These are phyloP conservation scores for Mesitornis unicolor DNA, from an alignment of 2,113 vertebrate species.

Conservation along the genomic window DNA sequence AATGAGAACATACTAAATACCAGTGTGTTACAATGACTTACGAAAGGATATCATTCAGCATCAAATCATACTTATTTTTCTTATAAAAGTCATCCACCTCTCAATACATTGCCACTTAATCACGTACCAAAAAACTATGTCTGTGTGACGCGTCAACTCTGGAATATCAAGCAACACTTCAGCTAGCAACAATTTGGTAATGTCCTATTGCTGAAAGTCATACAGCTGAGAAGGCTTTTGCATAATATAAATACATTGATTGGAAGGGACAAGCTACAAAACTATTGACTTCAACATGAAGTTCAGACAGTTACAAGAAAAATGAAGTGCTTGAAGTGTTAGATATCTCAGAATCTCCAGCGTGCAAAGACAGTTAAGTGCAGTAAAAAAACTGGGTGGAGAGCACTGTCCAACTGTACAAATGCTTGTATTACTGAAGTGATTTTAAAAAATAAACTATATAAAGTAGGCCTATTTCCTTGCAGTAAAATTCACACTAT, in stretches of 20 bases:
- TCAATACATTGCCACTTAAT: background rate
- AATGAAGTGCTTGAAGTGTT: background rate
- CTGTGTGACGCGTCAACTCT: background rate
- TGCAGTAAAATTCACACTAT: background rate
- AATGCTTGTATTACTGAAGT: background rate
- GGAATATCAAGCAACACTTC: background rate
- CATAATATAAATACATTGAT: background rate
- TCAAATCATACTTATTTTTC: background rate
- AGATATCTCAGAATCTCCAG: background rate
- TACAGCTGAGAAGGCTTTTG: background rate
- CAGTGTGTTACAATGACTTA: background rate
- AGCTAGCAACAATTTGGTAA: background rate
- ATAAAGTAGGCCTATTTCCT: background rate
- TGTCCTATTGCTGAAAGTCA: background rate
- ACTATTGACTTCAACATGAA: background rate
- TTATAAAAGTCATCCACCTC: background rate
- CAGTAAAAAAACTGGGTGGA: background rate
- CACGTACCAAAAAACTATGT: background rate
- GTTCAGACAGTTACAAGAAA: background rate
- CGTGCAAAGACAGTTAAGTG: background rate
- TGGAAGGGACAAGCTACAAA: background rate
- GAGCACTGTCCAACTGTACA: background rate
- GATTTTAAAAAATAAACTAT: background rate
- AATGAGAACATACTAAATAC: background rate
- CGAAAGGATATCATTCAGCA: background rate